These are phyloP conservation scores for Diabrotica undecimpunctata DNA, from an alignment of 1,140 invertebrate genomes.

Conservation along the genomic window DNA sequence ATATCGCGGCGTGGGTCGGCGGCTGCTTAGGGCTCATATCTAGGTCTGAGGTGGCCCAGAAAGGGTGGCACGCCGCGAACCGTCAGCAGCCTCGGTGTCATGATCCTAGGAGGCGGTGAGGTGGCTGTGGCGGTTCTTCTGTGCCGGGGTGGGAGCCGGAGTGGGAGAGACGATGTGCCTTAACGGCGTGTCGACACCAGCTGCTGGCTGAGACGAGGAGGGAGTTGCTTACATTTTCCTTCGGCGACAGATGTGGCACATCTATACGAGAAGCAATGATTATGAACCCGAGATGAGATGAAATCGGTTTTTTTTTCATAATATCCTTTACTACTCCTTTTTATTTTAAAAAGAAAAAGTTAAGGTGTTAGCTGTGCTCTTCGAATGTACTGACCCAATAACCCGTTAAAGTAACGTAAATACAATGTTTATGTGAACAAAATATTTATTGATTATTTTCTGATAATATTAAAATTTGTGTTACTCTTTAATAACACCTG, in stretches of 20 bases:
- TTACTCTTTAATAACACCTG: no score
- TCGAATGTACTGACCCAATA: no score
- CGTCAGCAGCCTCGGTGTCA: slow-evolving; percentile 22
- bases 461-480: no score
- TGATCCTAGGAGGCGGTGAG: slow-evolving; percentile 22
- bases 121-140: background rate
- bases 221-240: background rate
- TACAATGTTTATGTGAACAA: no score
- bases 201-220: slow-evolving; percentile 10
- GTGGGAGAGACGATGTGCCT: slow-evolving; percentile 23
- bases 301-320: background rate
- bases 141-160: slow-evolving; percentile 4
- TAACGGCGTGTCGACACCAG: slow-evolving; percentile 35
- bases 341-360: no score
- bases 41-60: slow-evolving; percentile 28
- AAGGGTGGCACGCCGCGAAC: slow-evolving; percentile 25
- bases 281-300: background rate
- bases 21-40: slow-evolving; percentile 17
- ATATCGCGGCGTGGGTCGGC: slow-evolving; percentile 5
- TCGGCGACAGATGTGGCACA: slow-evolving; percentile 9
- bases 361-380: no score
- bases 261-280: background rate
- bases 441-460: no score
- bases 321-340: no score
- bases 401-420: no score